Evolutionary conservation across 2,797 vertebrate genomes (phyloP).

Genomic region (Sebastes kiyomatsui): DNA sequence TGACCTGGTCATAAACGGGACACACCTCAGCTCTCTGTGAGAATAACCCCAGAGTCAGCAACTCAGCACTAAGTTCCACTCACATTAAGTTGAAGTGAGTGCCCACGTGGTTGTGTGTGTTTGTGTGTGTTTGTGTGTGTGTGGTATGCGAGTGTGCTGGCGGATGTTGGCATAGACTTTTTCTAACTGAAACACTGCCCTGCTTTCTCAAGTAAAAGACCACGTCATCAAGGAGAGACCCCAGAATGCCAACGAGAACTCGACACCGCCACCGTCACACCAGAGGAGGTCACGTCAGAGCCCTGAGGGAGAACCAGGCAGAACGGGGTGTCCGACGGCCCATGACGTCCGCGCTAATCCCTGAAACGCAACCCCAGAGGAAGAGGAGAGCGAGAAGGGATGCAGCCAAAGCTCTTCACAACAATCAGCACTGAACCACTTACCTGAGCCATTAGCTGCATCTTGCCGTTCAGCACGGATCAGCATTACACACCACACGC

Average conservation of each 20-base stretch:
- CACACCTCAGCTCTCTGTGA: slow-evolving; percentile 85
- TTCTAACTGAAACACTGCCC: slow-evolving; percentile 32
- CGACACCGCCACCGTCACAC: slow-evolving; percentile 21
- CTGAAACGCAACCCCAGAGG: slow-evolving; percentile 53
- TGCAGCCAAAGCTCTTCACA: slow-evolving; percentile 62
- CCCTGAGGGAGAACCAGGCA: slow-evolving; percentile 22
- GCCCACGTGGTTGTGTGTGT: slow-evolving; percentile 5
- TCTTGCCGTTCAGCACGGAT: slow-evolving; percentile 71
- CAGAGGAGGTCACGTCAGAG: not conserved
- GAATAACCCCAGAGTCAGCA: slow-evolving; percentile 83
- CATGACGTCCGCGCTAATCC: slow-evolving; percentile 6
- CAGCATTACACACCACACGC: slow-evolving; percentile 74
- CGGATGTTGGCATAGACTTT: not conserved
- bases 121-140: not conserved
- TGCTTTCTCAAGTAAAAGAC: slow-evolving; percentile 29
- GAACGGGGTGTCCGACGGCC: slow-evolving; percentile 9
- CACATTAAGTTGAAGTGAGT: slow-evolving; percentile 61
- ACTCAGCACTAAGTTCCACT: slow-evolving; percentile 82
- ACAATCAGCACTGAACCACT: slow-evolving; percentile 80
- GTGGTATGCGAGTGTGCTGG: not conserved
- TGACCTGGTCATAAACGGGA: slow-evolving; percentile 82
- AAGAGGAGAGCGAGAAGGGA: slow-evolving; percentile 12
- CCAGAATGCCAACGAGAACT: slow-evolving; percentile 23
- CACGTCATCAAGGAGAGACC: slow-evolving; percentile 23
- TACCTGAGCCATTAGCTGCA: slow-evolving; percentile 80